Conservation (phyloP, 2,888 invertebrate species). For the Plagodis pulveraria region DNA sequence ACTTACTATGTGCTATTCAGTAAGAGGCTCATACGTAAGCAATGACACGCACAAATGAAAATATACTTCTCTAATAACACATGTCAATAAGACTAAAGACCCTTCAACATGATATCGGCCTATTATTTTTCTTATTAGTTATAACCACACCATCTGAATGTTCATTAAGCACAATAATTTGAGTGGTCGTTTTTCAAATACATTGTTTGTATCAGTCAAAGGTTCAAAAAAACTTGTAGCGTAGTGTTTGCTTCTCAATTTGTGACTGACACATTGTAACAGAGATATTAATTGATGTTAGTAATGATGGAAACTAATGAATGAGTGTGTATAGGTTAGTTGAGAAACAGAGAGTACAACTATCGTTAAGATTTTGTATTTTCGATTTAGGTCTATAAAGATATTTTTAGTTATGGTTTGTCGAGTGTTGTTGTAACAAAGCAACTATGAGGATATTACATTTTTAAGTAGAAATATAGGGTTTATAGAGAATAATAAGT, state of each 20-base stretch:
- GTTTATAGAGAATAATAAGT: too few species aligned
- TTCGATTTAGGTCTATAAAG: too few species aligned
- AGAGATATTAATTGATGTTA: conserved; percentile 83
- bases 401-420: too few species aligned
- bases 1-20: too few species aligned
- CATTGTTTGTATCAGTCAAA: conserved; percentile 68
- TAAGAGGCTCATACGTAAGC: too few species aligned
- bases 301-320: conserved; percentile 78
- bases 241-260: conserved; percentile 83
- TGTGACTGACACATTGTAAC: conserved; percentile 78
- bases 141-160: conserved; percentile 63
- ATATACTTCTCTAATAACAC: conserved; percentile 20
- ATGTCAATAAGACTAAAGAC: conserved; percentile 37
- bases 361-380: background rate
- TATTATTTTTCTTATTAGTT: conserved; percentile 70
- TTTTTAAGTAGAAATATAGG: too few species aligned
- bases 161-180: conserved; percentile 71
- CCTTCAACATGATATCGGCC: conserved; percentile 44
- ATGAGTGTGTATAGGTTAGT: conserved; percentile 56
- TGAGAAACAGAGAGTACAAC: conserved; percentile 35
- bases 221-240: conserved; percentile 50
- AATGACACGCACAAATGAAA: background rate
- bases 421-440: too few species aligned
- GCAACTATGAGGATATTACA: too few species aligned
- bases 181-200: conserved; percentile 74